These are phyloP conservation scores for Nothoprocta perdicaria DNA, from an alignment of 2,113 vertebrate genomes.

Conservation along the genomic window DNA sequence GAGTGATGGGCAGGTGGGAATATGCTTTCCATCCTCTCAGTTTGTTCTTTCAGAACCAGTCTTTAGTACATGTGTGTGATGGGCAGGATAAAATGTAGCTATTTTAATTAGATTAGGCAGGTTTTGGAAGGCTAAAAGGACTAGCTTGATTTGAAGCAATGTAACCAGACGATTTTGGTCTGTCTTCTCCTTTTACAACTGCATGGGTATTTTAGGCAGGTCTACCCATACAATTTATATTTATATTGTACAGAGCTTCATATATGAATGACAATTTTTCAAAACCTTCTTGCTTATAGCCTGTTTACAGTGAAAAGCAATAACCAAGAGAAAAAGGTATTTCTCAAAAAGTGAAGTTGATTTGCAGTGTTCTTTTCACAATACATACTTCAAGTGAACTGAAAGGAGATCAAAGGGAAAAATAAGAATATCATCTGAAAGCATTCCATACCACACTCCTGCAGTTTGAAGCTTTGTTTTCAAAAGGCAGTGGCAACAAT, in stretches of 20 bases:
- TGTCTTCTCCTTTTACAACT: not conserved
- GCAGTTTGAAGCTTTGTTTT: not conserved
- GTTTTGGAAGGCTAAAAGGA: no score
- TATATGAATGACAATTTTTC: not conserved
- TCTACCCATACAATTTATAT: not conserved
- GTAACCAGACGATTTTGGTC: not conserved
- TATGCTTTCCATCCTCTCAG: no score
- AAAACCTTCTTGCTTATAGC: not conserved
- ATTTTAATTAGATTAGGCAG: no score
- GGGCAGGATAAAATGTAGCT: no score
- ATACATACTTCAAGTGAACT: not conserved
- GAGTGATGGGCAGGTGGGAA: no score
- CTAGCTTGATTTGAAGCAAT: no score
- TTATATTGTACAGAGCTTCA: not conserved
- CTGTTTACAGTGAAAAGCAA: not conserved
- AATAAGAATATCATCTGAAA: slow-evolving; percentile 2
- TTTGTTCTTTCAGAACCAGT: no score
- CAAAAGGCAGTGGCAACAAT: not conserved
- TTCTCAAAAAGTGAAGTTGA: not conserved
- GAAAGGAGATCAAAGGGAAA: slow-evolving; percentile 32
- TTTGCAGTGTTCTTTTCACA: not conserved
- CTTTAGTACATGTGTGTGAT: no score
- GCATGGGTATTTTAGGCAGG: not conserved
- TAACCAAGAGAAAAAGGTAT: not conserved
- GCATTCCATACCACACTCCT: not conserved